Base-by-base conservation (phyloP, 2,797 vertebrate genomes). In the Miichthys miiuy region DNA sequence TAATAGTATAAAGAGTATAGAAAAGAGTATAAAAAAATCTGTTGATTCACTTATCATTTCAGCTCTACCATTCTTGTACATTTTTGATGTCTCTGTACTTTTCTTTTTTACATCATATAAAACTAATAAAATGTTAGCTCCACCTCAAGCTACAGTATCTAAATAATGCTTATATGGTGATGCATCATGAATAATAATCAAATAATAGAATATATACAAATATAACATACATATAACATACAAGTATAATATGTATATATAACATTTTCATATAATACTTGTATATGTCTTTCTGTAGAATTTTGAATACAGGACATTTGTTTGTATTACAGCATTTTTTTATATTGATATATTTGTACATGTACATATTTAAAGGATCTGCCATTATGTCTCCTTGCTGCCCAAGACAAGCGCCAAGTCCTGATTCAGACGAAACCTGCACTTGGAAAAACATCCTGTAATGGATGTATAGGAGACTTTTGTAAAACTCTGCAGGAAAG, bases 401-500 rank as follows among this genome's bases (percentile, higher is more conserved):
- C 38, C 8, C 17, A 54, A 52, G 55, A 62, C 18, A 63, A 68
- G 48, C 21, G 41, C 56, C 70, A 77, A 66, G 79, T 80, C 55
- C 66, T 50, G 52, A 63, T 73, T 76, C 13, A 68, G 63, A 62
- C 21, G 13, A 73, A 78, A 73, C 75, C 47, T 77, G 51, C 25
- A 38, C 51, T 68, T 54, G 18, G 46, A 55, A 21, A 79, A 78
- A 58, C 58, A 58, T 38, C 60, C 34, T 47, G 6, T 82, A 75
- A 74, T 82, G 20, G 27, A 73, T 52, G 69, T 64, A 63, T 23
- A 30, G 58, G 25, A 71, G 44, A 84, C 85, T 88, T 90, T 78
- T 84, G 81, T 84, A 68, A 88, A 88, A 85, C 89, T 87, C 80
- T 83, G 85, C 80, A 88, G 87, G 88, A 85, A 90, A 89, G 83